A percentile compares a stretch with the other conserved stretches of the same genome.
phyloP scores from a whole-genome alignment of 2,113 vertebrate genomes.

The Cynoglossus semilaevis region DNA sequence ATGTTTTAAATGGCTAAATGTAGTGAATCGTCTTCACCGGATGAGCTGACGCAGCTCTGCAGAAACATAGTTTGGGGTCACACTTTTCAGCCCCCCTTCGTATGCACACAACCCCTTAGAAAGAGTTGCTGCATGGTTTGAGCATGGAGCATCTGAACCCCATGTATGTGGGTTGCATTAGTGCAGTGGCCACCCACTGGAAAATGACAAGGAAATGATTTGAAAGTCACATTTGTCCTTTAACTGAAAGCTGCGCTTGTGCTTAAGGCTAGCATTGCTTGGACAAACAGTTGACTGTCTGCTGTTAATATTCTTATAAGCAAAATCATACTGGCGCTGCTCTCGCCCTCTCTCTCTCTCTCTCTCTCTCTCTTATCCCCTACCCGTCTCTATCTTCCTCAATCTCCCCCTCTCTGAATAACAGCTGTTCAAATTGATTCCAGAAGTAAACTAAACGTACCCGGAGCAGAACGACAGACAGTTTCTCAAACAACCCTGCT shows the following conservation, averaged over 20 bases:
- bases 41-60: too few relatives aligned
- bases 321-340: conserved; percentile 29
- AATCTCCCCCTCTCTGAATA: conserved; percentile 40
- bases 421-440: conserved; percentile 72
- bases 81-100: too few relatives aligned
- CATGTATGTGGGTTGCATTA: conserved; percentile 30
- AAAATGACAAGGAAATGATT: conserved; percentile 48
- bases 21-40: too few relatives aligned
- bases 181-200: conserved; percentile 47
- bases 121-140: too few relatives aligned
- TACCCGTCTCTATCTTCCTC: conserved; percentile 10
- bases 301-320: conserved; percentile 47
- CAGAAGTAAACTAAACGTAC: conserved; percentile 68
- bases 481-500: conserved; percentile 24
- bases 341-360: neutral
- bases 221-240: conserved; percentile 46
- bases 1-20: too few relatives aligned
- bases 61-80: too few relatives aligned
- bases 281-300: conserved; percentile 52
- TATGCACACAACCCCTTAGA: too few relatives aligned
- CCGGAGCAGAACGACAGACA: conserved; percentile 52
- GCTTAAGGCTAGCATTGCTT: conserved; percentile 43
- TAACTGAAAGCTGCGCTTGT: conserved; percentile 56
- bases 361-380: neutral
- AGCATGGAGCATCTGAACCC: conserved; percentile 30